Evolutionary conservation across 2,113 vertebrate species (phyloP).

Genomic region (Phylloscopus whistleri): DNA sequence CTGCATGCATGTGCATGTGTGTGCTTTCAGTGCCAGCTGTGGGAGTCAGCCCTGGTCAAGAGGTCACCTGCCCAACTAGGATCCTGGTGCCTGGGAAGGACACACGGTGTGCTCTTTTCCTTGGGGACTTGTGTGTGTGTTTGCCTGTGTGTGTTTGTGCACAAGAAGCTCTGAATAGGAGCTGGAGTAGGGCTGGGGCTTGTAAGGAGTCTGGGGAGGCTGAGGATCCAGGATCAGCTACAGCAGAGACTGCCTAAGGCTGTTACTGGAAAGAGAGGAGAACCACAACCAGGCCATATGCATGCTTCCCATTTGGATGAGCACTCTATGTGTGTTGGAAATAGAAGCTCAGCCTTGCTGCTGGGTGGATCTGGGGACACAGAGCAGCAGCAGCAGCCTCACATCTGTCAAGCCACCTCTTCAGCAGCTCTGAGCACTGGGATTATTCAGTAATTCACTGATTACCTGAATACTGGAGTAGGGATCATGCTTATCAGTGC

Average conservation of each 20-base stretch:
- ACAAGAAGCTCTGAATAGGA: background rate
- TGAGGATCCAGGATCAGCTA: background rate
- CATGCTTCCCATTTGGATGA: background rate
- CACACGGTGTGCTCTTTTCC: background rate
- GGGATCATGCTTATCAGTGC: background rate
- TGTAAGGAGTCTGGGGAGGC: background rate
- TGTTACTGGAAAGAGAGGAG: background rate
- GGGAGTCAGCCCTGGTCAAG: background rate
- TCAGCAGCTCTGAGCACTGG: background rate
- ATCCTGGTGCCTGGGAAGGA: background rate
- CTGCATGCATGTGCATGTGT: background rate
- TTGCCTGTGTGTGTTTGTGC: background rate
- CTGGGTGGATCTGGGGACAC: background rate
- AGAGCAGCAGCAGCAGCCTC: background rate
- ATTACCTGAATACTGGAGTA: background rate
- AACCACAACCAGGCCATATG: background rate
- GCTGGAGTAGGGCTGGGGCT: background rate
- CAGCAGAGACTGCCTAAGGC: background rate
- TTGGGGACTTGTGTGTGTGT: background rate
- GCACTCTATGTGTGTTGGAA: background rate
- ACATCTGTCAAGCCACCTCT: background rate
- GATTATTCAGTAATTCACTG: background rate
- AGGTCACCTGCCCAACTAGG: too few species aligned
- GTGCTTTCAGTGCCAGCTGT: background rate
- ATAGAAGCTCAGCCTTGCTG: background rate